Conservation (phyloP, 2,888 invertebrate genomes). For the Mythimna pallens region DNA sequence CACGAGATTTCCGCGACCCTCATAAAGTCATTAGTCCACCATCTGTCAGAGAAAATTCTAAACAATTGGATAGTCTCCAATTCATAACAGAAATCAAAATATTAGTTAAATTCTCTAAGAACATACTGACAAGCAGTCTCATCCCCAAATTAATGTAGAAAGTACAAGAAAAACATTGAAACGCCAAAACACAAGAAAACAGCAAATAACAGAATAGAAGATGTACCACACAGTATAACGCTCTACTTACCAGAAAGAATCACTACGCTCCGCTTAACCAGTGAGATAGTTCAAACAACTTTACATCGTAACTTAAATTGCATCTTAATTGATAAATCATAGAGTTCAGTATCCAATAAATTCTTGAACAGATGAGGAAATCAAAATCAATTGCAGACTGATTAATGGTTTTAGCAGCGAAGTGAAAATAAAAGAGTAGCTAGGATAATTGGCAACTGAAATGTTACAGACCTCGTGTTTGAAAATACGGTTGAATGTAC, state of each 20-base stretch:
- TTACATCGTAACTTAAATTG: slow-evolving; percentile 37
- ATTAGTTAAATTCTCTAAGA: background rate
- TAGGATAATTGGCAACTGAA: slow-evolving; percentile 20
- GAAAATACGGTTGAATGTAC: slow-evolving; percentile 3
- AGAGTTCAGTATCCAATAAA: slow-evolving; percentile 27
- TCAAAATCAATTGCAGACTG: slow-evolving; percentile 55
- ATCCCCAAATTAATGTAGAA: slow-evolving; percentile 13
- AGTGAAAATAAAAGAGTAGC: slow-evolving; percentile 46
- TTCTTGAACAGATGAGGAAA: slow-evolving; percentile 18
- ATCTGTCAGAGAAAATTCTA: no score
- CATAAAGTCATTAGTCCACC: no score
- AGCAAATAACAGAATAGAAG: slow-evolving; percentile 26
- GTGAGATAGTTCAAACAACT: slow-evolving; percentile 39
- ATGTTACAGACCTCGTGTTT: background rate
- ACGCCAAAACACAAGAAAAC: slow-evolving; percentile 35
- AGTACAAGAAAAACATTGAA: slow-evolving; percentile 25
- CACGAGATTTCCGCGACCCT: no score
- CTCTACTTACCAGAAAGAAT: slow-evolving; percentile 70
- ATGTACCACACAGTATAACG: slow-evolving; percentile 56
- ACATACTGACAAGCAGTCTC: background rate
- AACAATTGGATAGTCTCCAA: no score
- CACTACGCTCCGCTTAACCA: slow-evolving; percentile 66
- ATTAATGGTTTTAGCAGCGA: slow-evolving; percentile 42
- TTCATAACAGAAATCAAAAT: background rate
- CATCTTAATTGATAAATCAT: slow-evolving; percentile 15